phyloP scores from a whole-genome alignment of 2,888 invertebrate species.

The Congeria kusceri region DNA sequence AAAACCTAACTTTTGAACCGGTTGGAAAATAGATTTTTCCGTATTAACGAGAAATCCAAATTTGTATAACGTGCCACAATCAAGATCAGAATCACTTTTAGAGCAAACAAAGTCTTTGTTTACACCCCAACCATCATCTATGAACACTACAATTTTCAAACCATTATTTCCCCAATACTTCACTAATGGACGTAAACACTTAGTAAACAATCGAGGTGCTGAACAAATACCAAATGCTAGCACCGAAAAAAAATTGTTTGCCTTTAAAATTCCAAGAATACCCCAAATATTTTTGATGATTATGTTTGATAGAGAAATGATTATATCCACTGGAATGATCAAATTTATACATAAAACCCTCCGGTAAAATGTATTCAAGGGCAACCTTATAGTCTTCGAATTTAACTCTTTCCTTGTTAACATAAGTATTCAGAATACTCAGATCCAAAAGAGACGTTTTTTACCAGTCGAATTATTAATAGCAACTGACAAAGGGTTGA shows the following conservation, averaged over 20 bases:
- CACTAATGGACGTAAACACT: background rate
- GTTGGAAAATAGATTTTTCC: background rate
- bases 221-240: background rate
- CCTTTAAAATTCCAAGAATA: background rate
- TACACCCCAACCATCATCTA: background rate
- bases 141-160: background rate
- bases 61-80: background rate
- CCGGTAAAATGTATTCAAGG: background rate
- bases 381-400: background rate
- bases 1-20: background rate
- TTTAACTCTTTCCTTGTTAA: background rate
- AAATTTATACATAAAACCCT: conserved; percentile 4
- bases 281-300: background rate
- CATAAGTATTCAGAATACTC: background rate
- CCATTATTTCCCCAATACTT: conserved; percentile 4
- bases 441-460: background rate
- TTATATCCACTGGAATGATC: background rate
- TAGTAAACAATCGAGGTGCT: background rate
- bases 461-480: conserved; percentile 1
- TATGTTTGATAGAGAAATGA: background rate
- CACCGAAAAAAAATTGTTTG: background rate
- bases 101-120: background rate
- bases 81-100: background rate
- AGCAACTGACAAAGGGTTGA: background rate
- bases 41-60: background rate